A percentile compares a stretch with the other conserved stretches of the same genome.
Conservation (phyloP, 1,140 invertebrate species). For the Saccostrea glomerata region DNA sequence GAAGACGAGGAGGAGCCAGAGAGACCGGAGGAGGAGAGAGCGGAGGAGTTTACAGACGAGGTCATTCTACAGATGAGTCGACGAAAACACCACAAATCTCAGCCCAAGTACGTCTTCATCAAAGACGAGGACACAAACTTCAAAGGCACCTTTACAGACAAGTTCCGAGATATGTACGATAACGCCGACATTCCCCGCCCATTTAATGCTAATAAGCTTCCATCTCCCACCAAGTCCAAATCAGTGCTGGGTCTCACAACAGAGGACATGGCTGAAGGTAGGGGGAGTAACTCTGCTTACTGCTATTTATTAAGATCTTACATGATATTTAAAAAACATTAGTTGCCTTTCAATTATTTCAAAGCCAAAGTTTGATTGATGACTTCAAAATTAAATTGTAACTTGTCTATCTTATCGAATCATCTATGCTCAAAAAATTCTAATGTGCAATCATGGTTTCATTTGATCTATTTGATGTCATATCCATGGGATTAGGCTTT, state of each 20-base stretch:
- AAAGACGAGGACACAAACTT: conserved; percentile 58
- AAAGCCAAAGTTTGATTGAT: too few relatives aligned
- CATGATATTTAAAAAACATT: too few relatives aligned
- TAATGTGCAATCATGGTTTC: too few relatives aligned
- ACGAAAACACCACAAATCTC: conserved; percentile 42
- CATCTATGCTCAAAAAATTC: too few relatives aligned
- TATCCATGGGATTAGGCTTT: too few relatives aligned
- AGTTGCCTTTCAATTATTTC: too few relatives aligned
- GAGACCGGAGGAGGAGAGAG: background rate
- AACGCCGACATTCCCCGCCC: conserved; percentile 57
- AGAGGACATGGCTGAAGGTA: background rate
- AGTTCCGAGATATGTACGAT: conserved; percentile 57
- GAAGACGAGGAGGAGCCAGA: conserved; percentile 28
- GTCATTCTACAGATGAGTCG: conserved; percentile 44
- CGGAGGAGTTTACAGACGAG: conserved; percentile 46
- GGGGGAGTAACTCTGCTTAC: background rate
- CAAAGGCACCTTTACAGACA: conserved; percentile 59
- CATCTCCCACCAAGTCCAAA: conserved; percentile 53
- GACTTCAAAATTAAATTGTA: too few relatives aligned
- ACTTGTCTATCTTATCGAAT: too few relatives aligned
- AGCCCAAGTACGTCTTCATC: conserved; percentile 59
- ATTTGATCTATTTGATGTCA: too few relatives aligned
- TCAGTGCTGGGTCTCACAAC: conserved; percentile 57
- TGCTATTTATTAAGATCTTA: too few relatives aligned
- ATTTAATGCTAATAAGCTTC: conserved; percentile 43